Evolutionary conservation across 1,140 invertebrate genomes (phyloP).

Genomic region (Dendroctonus valens): DNA sequence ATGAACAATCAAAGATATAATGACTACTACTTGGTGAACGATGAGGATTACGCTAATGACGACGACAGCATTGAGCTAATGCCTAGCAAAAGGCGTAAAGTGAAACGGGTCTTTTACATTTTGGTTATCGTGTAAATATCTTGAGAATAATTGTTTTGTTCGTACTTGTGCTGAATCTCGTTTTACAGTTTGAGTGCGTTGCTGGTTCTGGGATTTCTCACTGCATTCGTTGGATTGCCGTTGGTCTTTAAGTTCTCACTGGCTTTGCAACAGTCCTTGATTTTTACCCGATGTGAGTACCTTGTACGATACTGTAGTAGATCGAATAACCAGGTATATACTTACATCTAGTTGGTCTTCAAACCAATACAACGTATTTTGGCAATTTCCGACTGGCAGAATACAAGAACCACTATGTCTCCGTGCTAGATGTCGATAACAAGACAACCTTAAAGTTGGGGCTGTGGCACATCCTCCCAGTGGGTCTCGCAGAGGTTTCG

Average conservation of each 20-base stretch:
- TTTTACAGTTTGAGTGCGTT: too few relatives aligned
- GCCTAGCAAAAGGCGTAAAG: conserved; percentile 3
- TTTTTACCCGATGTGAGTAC: conserved; percentile 44
- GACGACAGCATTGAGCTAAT: conserved; percentile 9
- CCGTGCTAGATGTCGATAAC: conserved; percentile 32
- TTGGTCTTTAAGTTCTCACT: conserved; percentile 41
- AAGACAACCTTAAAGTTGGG: conserved; percentile 35
- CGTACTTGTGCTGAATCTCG: too few relatives aligned
- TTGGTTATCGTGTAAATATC: conserved; percentile 2
- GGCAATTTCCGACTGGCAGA: conserved; percentile 35
- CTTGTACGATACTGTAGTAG: background rate
- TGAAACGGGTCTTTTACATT: conserved; percentile 1
- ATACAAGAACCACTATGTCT: conserved; percentile 41
- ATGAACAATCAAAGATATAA: conserved; percentile 20
- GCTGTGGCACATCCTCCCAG: conserved; percentile 43
- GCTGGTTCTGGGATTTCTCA: too few relatives aligned
- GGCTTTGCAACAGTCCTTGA: conserved; percentile 34
- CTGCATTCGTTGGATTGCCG: conserved; percentile 39
- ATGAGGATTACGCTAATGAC: conserved; percentile 17
- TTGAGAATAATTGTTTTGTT: too few relatives aligned
- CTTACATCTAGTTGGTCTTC: conserved; percentile 19
- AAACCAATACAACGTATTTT: conserved; percentile 34
- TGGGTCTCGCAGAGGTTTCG: conserved; percentile 30
- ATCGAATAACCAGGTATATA: background rate
- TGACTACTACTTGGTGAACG: conserved; percentile 32